Evolutionary conservation across 2,888 invertebrate species (phyloP).

Genomic region (Teleiodes luculella): DNA sequence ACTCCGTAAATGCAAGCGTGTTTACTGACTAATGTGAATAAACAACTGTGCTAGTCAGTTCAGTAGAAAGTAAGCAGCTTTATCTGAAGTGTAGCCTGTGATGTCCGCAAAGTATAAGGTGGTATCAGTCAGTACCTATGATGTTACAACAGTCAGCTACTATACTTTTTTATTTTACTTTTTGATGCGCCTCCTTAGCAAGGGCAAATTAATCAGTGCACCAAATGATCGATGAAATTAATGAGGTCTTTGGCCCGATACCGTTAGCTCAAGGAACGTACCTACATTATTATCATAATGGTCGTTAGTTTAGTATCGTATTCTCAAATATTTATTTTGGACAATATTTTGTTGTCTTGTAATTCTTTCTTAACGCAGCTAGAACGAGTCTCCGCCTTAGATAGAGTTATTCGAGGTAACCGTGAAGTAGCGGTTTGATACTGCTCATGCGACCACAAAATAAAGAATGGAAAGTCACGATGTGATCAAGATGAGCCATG

Average conservation of each 20-base stretch:
- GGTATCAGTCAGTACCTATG: too few species aligned
- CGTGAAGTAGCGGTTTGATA: background rate
- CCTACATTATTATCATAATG: background rate
- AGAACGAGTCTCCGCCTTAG: too few species aligned
- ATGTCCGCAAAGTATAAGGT: background rate
- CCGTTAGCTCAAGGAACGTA: background rate
- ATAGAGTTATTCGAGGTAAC: background rate
- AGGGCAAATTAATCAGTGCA: constrained; percentile 23
- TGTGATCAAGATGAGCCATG: constrained; percentile 12
- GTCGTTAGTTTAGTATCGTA: too few species aligned
- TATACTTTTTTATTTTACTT: constrained; percentile 21
- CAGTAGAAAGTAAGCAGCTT: background rate
- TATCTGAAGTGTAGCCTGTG: background rate
- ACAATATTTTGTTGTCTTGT: too few species aligned
- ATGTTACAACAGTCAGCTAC: too few species aligned
- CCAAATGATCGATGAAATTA: constrained; percentile 27
- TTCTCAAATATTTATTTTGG: too few species aligned
- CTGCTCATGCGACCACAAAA: background rate
- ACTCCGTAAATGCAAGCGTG: background rate
- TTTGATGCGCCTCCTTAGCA: constrained; percentile 22
- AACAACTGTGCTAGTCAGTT: background rate
- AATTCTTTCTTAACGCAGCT: too few species aligned
- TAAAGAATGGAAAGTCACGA: background rate
- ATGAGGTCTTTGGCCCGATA: constrained; percentile 30
- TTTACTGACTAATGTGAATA: background rate